Evolutionary conservation across 2,113 vertebrate genomes (phyloP).

Genomic region (Octodon degus): DNA sequence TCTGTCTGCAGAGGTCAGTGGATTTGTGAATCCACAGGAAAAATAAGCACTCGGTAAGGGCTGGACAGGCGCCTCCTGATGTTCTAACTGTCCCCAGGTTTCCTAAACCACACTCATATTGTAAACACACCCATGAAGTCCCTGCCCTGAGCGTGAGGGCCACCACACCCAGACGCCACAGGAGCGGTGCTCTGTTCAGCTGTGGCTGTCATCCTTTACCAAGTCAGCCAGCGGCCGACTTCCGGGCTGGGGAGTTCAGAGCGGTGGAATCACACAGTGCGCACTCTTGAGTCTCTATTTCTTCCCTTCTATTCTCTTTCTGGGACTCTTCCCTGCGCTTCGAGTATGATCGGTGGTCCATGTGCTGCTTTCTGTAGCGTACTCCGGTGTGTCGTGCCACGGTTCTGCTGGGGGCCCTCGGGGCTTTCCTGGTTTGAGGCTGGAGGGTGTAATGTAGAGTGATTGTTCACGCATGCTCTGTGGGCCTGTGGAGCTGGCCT

Average conservation of each 20-base stretch:
- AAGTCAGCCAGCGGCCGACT: background rate
- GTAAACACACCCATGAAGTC: fast-evolving
- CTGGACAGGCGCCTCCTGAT: background rate
- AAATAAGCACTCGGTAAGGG: background rate
- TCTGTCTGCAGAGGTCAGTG: fast-evolving
- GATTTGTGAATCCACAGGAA: background rate
- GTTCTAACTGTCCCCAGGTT: background rate
- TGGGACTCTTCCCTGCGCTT: background rate
- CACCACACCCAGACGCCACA: fast-evolving
- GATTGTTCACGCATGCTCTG: no score
- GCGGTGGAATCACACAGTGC: fast-evolving
- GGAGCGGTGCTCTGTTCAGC: fast-evolving
- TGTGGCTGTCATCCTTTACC: fast-evolving
- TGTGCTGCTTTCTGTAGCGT: fast-evolving
- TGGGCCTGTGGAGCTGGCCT: background rate
- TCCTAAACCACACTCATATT: fast-evolving
- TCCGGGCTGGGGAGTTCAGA: fast-evolving
- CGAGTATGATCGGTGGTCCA: background rate
- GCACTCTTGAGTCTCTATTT: background rate
- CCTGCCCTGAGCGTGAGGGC: fast-evolving
- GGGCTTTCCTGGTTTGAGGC: no score
- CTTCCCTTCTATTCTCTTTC: background rate
- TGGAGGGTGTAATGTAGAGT: fast-evolving
- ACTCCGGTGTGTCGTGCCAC: fast-evolving
- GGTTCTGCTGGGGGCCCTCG: fast-evolving